Percentiles rank a stretch among this genome's conserved stretches.
Conservation (phyloP, 2,888 invertebrate genomes). For the Acrobeloides nanus region DNA sequence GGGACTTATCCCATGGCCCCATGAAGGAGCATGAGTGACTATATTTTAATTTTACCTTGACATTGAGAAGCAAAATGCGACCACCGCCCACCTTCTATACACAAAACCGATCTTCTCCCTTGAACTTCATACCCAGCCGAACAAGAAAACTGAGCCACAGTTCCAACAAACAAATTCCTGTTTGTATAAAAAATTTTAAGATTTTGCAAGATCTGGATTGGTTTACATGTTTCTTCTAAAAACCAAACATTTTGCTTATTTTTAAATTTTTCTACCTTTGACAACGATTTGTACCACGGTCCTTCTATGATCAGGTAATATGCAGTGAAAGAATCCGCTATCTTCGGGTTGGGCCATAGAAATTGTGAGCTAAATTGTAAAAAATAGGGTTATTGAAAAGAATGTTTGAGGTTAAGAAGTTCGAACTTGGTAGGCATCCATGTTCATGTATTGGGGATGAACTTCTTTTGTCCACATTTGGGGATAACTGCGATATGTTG, state of each 20-base stretch:
- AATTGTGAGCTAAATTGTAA: slow-evolving; percentile 63
- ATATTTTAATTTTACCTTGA: too few species aligned
- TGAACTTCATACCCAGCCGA: slow-evolving; percentile 29
- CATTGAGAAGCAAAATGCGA: slow-evolving; percentile 30
- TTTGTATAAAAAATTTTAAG: slow-evolving; percentile 8
- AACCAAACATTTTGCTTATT: slow-evolving; percentile 7
- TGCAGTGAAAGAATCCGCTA: slow-evolving; percentile 74
- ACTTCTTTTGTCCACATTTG: slow-evolving; percentile 36
- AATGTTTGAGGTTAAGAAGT: neutral
- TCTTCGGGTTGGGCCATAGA: slow-evolving; percentile 74
- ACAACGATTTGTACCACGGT: slow-evolving; percentile 39
- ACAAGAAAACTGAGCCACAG: slow-evolving; percentile 49
- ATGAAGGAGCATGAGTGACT: too few species aligned
- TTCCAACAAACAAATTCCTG: slow-evolving; percentile 31
- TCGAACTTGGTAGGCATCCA: slow-evolving; percentile 38
- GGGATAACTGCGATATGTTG: slow-evolving; percentile 49
- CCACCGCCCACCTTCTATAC: slow-evolving; percentile 28
- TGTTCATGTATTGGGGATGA: slow-evolving; percentile 23
- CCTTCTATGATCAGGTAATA: slow-evolving; percentile 72
- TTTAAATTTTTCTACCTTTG: slow-evolving; percentile 21
- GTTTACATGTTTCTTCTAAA: slow-evolving; percentile 36
- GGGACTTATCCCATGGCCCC: too few species aligned
- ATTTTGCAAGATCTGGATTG: slow-evolving; percentile 24
- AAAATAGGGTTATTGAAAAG: neutral
- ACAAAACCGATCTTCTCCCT: slow-evolving; percentile 22